Base-by-base conservation (phyloP, 2,113 vertebrate genomes). In the Macheiramphus alcinus region DNA sequence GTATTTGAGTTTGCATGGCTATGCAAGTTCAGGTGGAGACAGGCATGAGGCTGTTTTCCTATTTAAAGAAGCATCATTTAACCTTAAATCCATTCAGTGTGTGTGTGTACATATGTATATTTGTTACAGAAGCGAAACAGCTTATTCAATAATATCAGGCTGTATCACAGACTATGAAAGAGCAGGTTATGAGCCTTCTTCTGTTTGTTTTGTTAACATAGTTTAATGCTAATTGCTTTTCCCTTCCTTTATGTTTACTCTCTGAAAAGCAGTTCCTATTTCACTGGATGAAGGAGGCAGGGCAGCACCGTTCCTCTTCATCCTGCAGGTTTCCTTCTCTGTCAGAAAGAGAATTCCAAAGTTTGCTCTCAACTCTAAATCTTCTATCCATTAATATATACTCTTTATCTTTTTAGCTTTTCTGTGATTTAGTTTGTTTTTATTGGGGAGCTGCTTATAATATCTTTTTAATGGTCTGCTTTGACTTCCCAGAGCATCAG, bases 401-500 rank as follows among this genome's bases (percentile, higher is more conserved):
- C 82, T 85, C 43, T 91, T 97, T 93, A 42, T 52, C 70, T 56
- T 86, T 93, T 16, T 72, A 97, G 96, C 96, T 73, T 93, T 93
- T 86, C 92, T 96, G 97, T 92, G 80, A 93, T 89, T 95, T 94
- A 70, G 29, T 66, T 94, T 47, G 31, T 16, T 96, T 92, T 74
- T 48, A 7, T 34, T 12, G 78, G 40, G 65, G 56, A 94, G 70
- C 79, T 34, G 72, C 90, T 96, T 91, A 42, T 97, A 65, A 98
- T 95, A 45, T 75, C 80, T 62, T 71, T 86, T 88, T 32, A 70
- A 90, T 93, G 91, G 83, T 98, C 86, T 98, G 93, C 92, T 98
- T 98, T 97, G 67, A 93, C 94, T 98, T 97, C 96, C 90, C 97
- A 99, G 98, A 98, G 96, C 98, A 86, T 74, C 98, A 58, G 98